Evolutionary conservation across 2,113 vertebrate genomes (phyloP), one percentile per base, ranked within the genome.

Genomic region (Rhinopomastus cyanomelas): DNA sequence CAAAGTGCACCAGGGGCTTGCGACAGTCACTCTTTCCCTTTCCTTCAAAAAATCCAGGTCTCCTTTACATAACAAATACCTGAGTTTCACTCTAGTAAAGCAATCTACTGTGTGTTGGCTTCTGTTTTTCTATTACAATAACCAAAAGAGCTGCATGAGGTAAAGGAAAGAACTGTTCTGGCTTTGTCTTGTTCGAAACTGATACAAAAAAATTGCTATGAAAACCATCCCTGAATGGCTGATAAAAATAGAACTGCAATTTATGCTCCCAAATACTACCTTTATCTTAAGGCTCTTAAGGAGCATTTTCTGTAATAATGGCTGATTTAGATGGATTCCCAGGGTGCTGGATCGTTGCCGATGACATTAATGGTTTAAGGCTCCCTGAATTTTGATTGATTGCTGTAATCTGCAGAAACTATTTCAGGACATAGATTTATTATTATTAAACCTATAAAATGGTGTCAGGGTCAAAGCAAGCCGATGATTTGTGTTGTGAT

Each of bases 351-450:
- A 96, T 97, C 96, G 97, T 95, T 96, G 95, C 94, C 81, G 95
- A 96, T 98, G 97, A 96, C 97, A 97, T 97, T 97, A 98, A 97
- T 97, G 95, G 96, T 97, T 96, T 96, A 95, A 95, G 96, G 96
- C 86, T 97, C 96, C 86, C 96, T 96, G 97, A 98, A 97, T 96
- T 97, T 97, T 97, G 98, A 98, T 97, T 98, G 98, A 98, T 98
- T 96, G 93, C 88, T 89, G 61, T 98, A 98, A 98, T 98, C 97
- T 98, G 91, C 68, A 96, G 77, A 97, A 97, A 97, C 97, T 98
- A 98, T 98, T 98, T 98, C 96, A 97, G 95, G 97, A 97, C 92
- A 96, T 93, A 96, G 96, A 97, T 98, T 98, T 98, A 97, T 97
- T 96, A 95, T 95, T 95, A 97, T 96, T 97, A 97, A 97, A 90